These are phyloP conservation scores for Cetonia aurata DNA, from an alignment of 2,888 invertebrate genomes.

Conservation along the genomic window DNA sequence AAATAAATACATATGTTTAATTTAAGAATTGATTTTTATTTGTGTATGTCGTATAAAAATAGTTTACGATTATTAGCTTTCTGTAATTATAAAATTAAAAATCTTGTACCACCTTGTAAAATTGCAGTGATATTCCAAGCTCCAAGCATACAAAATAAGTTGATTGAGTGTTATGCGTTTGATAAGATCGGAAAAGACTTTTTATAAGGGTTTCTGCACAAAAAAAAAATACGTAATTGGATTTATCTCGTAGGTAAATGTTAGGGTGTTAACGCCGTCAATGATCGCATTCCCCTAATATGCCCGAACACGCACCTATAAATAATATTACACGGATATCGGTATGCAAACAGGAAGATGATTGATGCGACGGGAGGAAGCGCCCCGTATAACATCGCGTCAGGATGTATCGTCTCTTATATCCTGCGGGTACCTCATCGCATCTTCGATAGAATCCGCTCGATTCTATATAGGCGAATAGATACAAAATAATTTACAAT, in stretches of 20 bases:
- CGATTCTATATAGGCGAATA: too few species aligned
- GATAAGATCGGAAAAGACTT: not conserved
- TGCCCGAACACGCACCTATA: conserved; percentile 56
- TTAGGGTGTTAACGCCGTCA: conserved; percentile 28
- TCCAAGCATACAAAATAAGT: too few species aligned
- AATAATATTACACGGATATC: conserved; percentile 57
- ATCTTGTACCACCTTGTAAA: too few species aligned
- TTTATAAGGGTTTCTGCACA: not conserved
- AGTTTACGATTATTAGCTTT: too few species aligned
- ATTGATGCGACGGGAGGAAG: conserved; percentile 52
- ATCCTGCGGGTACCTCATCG: conserved; percentile 41
- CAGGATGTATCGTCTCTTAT: conserved; percentile 42
- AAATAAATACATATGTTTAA: too few species aligned
- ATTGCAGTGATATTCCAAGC: too few species aligned
- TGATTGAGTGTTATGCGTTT: too few species aligned
- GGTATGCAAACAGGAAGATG: conserved; percentile 57
- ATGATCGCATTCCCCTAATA: conserved; percentile 50
- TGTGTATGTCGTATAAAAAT: too few species aligned
- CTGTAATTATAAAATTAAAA: too few species aligned
- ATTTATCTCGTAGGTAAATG: conserved; percentile 38
- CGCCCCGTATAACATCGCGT: conserved; percentile 41
- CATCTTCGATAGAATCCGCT: not conserved
- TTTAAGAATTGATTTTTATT: too few species aligned
- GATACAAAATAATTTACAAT: too few species aligned
- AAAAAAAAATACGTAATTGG: conserved; percentile 30